A percentile compares a stretch with the other conserved stretches of the same genome.
These are phyloP conservation scores for Erpornis zantholeuca DNA, from an alignment of 2,113 vertebrate genomes.

Conservation along the genomic window DNA sequence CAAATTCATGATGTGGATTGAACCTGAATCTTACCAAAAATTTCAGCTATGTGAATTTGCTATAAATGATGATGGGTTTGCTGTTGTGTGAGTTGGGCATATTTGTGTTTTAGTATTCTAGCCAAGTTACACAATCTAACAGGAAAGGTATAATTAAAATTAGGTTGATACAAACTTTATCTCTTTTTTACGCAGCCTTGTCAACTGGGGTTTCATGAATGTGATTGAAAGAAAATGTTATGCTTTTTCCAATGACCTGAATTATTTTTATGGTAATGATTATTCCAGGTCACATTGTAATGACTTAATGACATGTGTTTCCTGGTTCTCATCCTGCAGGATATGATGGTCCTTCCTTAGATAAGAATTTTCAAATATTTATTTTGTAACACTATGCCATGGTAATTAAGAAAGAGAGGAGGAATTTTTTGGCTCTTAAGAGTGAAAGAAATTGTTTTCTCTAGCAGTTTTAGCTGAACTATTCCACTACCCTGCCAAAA, in stretches of 20 bases:
- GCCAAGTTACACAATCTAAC: not conserved
- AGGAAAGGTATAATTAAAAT: not conserved
- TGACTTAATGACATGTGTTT: not conserved
- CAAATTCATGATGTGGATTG: not conserved
- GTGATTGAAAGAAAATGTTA: not conserved
- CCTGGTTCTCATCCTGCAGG: not conserved
- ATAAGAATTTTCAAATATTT: slow-evolving; percentile 6
- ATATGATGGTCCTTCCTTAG: not conserved
- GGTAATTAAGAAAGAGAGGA: not conserved
- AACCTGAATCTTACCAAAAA: not conserved
- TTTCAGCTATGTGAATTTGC: not conserved
- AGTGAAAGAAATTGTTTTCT: not conserved
- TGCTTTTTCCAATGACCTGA: not conserved
- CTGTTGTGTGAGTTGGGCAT: not conserved
- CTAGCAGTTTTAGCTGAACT: not conserved
- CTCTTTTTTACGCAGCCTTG: not conserved
- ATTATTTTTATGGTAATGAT: not conserved
- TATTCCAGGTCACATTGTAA: not conserved
- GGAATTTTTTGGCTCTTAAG: not conserved
- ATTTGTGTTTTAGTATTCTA: not conserved
- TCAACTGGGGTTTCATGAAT: not conserved
- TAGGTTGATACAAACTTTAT: not conserved
- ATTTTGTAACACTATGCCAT: not conserved
- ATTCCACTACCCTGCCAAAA: not conserved
- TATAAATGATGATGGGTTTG: not conserved